Conservation (phyloP, 92 coral and sea anemone genomes). For the Epizoanthus scotinus region DNA sequence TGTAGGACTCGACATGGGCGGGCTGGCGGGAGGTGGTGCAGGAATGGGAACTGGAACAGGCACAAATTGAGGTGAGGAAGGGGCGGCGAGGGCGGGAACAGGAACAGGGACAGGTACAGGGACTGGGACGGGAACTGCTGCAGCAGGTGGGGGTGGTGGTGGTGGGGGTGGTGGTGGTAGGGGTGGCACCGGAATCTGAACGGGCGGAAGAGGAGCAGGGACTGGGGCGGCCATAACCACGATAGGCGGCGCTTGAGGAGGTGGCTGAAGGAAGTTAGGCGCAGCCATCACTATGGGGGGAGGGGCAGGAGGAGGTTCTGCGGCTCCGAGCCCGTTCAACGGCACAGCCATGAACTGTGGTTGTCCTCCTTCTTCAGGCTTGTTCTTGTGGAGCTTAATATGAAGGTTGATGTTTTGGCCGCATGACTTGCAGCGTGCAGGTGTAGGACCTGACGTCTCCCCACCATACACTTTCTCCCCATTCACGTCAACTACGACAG, state of each 20-base stretch:
- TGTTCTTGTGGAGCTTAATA: slow-evolving; percentile 27
- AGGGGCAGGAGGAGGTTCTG: background rate
- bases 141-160: background rate
- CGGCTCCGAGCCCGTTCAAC: background rate
- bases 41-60: slow-evolving; percentile 22
- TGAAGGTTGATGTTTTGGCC: slow-evolving; percentile 40
- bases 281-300: slow-evolving; percentile 16
- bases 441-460: background rate
- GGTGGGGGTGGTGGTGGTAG: background rate
- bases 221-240: slow-evolving; percentile 26
- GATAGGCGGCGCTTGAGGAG: slow-evolving; percentile 4
- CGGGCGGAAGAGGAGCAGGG: background rate
- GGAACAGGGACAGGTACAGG: background rate
- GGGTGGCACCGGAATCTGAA: background rate
- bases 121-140: background rate
- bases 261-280: background rate
- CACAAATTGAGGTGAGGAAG: slow-evolving; percentile 3
- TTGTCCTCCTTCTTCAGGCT: slow-evolving; percentile 12
- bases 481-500: slow-evolving; percentile 60
- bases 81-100: background rate
- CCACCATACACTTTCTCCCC: slow-evolving; percentile 58
- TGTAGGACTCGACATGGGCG: no score
- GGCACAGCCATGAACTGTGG: slow-evolving; percentile 32
- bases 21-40: background rate
- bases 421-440: slow-evolving; percentile 17